Percentiles rank a stretch among this genome's conserved stretches.
Evolutionary conservation across 2,113 vertebrate species (phyloP).

Genomic region (Anguilla japonica): DNA sequence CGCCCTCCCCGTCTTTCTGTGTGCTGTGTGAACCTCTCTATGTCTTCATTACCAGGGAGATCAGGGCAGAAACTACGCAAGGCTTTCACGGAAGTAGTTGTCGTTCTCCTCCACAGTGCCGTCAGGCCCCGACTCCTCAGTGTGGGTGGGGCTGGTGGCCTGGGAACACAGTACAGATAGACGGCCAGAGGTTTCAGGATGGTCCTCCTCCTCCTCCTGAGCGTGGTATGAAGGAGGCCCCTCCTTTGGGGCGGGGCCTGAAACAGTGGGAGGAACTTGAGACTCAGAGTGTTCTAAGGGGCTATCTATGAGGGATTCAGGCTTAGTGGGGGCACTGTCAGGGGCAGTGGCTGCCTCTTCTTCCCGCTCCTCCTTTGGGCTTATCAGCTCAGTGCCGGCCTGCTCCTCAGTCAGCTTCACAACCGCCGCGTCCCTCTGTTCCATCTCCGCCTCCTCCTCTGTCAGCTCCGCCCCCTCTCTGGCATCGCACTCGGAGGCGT

Average conservation of each 20-base stretch:
- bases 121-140: conserved; percentile 46
- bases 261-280: conserved; percentile 29
- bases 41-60: neutral
- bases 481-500: conserved; percentile 46
- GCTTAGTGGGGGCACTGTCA: conserved; percentile 41
- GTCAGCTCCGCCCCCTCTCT: conserved; percentile 45
- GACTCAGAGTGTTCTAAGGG: conserved; percentile 40
- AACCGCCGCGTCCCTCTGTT: conserved; percentile 60
- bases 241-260: conserved; percentile 36
- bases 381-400: conserved; percentile 44
- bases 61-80: conserved; percentile 50
- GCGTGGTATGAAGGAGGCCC: neutral
- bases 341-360: conserved; percentile 49
- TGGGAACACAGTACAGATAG: conserved; percentile 9
- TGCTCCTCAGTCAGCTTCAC: conserved; percentile 62
- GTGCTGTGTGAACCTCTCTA: neutral
- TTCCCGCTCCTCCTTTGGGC: conserved; percentile 19
- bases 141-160: conserved; percentile 4
- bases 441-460: conserved; percentile 63
- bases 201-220: conserved; percentile 21
- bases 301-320: conserved; percentile 45
- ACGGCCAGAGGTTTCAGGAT: conserved; percentile 15
- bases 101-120: conserved; percentile 45
- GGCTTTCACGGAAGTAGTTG: conserved; percentile 48
- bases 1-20: neutral